A percentile compares a stretch with the other conserved stretches of the same genome.
These are phyloP conservation scores for Probaryconus sp. DNA, from an alignment of 1,140 invertebrate genomes.

Conservation along the genomic window DNA sequence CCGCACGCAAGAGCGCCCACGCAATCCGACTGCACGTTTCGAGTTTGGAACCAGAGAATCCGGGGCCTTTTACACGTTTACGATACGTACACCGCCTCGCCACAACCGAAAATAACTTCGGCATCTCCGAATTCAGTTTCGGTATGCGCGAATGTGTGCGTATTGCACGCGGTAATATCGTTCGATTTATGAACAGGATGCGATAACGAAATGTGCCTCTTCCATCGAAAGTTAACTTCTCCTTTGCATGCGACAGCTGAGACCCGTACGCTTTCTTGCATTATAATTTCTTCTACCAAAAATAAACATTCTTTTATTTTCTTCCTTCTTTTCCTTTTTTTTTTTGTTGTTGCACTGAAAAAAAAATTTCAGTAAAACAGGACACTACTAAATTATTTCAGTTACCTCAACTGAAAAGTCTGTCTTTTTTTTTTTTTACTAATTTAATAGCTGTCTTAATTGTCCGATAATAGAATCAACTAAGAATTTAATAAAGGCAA, in stretches of 20 bases:
- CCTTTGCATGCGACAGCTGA: neutral
- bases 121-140: conserved; percentile 40
- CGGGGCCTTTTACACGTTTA: conserved; percentile 68
- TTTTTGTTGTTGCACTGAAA: no score
- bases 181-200: conserved; percentile 41
- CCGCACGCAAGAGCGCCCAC: conserved; percentile 67
- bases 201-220: conserved; percentile 20
- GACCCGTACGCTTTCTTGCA: neutral
- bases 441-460: no score
- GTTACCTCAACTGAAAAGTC: no score
- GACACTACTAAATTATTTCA: no score
- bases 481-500: no score
- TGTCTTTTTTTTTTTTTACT: no score
- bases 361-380: no score
- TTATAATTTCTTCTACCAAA: no score
- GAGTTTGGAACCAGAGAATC: conserved; percentile 64
- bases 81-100: conserved; percentile 54
- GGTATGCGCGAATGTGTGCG: conserved; percentile 22
- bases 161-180: conserved; percentile 31
- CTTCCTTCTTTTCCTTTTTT: no score
- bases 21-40: conserved; percentile 54
- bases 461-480: no score
- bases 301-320: no score
- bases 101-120: conserved; percentile 57
- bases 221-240: conserved; percentile 6